phyloP scores from a whole-genome alignment of 1,140 invertebrate genomes.

The Aphaenogaster ashmeadi region DNA sequence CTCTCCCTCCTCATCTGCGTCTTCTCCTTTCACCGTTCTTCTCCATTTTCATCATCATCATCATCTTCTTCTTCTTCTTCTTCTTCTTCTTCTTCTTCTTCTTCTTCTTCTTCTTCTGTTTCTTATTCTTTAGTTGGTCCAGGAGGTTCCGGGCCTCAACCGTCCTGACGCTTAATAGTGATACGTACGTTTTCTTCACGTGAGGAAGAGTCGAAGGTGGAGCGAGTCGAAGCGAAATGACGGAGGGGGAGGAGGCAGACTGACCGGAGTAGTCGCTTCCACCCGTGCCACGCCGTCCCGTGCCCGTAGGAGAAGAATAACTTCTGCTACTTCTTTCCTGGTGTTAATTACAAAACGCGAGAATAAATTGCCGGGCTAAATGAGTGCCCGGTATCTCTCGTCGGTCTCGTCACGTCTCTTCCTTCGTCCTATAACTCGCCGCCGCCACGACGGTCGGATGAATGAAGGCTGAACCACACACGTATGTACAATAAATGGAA shows the following conservation, averaged over 20 bases:
- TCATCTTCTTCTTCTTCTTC: slow-evolving; percentile 72
- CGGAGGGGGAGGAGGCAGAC: slow-evolving; percentile 50
- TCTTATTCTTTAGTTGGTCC: slow-evolving; percentile 66
- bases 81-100: slow-evolving; percentile 74
- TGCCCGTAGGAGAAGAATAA: slow-evolving; percentile 70
- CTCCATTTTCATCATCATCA: slow-evolving; percentile 73
- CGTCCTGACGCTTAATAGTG: slow-evolving; percentile 67
- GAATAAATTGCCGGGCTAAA: slow-evolving; percentile 84
- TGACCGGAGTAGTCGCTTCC: slow-evolving; percentile 63
- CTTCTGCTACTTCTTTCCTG: slow-evolving; percentile 79
- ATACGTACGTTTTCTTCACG: slow-evolving; percentile 69
- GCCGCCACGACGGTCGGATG: slow-evolving; percentile 60
- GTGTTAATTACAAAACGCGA: slow-evolving; percentile 86
- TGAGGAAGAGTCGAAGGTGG: slow-evolving; percentile 62
- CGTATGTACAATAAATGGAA: slow-evolving; percentile 48
- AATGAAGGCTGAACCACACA: slow-evolving; percentile 66
- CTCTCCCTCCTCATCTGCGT: slow-evolving; percentile 34
- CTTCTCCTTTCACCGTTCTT: slow-evolving; percentile 51
- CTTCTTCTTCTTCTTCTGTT: slow-evolving; percentile 71
- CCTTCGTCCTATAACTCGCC: slow-evolving; percentile 17
- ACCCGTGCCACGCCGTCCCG: slow-evolving; percentile 60
- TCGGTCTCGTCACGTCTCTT: slow-evolving; percentile 67
- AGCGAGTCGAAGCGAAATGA: slow-evolving; percentile 59
- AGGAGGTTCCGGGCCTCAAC: slow-evolving; percentile 58
- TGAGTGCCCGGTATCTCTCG: slow-evolving; percentile 69